Evolutionary conservation across 2,113 vertebrate species (phyloP).

Genomic region (Orycteropus afer): DNA sequence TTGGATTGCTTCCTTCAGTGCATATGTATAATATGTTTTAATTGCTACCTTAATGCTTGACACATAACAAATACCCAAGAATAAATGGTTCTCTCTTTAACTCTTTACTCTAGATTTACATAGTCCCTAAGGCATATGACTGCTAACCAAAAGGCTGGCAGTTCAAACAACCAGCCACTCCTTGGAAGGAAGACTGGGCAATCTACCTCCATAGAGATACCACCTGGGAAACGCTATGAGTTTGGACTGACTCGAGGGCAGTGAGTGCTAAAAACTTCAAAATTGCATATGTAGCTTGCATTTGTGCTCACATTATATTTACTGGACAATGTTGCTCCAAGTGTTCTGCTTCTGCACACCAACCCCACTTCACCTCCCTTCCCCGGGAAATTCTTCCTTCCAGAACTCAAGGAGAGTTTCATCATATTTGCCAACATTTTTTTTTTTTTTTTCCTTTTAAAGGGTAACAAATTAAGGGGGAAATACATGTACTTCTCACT

Average conservation of each 20-base stretch:
- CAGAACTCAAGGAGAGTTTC: not conserved
- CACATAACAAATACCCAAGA: not conserved
- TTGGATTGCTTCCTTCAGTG: no score
- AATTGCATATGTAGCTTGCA: not conserved
- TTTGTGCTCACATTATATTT: not conserved
- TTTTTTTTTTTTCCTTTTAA: not conserved
- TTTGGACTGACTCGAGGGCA: no score
- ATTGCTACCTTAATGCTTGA: not conserved
- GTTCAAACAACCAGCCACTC: no score
- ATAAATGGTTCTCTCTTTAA: not conserved
- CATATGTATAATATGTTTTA: not conserved
- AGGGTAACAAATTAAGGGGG: not conserved
- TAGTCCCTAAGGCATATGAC: no score
- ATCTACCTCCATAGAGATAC: no score
- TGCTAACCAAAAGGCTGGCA: no score
- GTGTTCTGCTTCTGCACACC: no score
- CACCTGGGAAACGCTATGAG: no score
- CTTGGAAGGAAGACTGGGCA: no score
- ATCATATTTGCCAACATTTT: not conserved
- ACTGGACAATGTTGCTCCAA: no score
- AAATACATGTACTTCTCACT: not conserved
- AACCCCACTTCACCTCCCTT: no score
- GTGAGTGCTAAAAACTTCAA: not conserved
- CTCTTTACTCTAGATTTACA: not conserved
- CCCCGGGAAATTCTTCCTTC: rapidly evolving